Base-by-base conservation (phyloP, 2,113 vertebrate species). In the Nothoprocta perdicaria region DNA sequence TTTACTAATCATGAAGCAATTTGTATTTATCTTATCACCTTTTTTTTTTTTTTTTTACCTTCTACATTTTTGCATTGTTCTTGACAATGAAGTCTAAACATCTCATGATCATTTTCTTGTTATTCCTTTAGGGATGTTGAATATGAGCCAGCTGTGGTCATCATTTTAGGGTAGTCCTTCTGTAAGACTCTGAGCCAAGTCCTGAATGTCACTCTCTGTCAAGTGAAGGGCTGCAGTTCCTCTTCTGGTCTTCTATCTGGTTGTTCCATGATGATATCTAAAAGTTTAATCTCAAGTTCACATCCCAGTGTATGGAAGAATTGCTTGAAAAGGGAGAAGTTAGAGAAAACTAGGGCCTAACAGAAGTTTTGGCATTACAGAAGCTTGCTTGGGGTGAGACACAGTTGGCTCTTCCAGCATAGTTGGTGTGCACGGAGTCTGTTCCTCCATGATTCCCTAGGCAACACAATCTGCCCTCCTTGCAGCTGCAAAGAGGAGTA, bases 181-280 rank as follows among this genome's bases (percentile, higher is more conserved):
- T 8, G 3, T 22, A 12, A 63, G 13, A 8, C 38, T 89, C 63
- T 60, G 61, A 86, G 12, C 2, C 14, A 45, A 41, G 9, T 50
- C 33, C 41, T 72, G 6, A 11, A 55, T 12, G 24, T 27, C 0
- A 0, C 31, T 75, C 17, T 81, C 43, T 67, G 38, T n/a, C 14
- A 81, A 58, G 40, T 9, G 22, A 24, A 77, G 9, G 18, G 13
- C 5, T 67, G 23, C 18, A 21, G 27, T 43, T 65, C 50, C 17
- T 86, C 31, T 68, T 75, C 66, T 46, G 13, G 14, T 18, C 40
- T 60, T 3, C 21, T 75, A 12, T 38, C 24, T 60, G 35, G 14
- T 9, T 17, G 38, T 18, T 58, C 11, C 0, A 0, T 17, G 9
- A 19, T n/a, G 86, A 62, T 9, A 74, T 7, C 26, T 53, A 21